A percentile compares a stretch with the other conserved stretches of the same genome.
Conservation (phyloP, 2,888 invertebrate genomes). For the Coleophora flavipennella region DNA sequence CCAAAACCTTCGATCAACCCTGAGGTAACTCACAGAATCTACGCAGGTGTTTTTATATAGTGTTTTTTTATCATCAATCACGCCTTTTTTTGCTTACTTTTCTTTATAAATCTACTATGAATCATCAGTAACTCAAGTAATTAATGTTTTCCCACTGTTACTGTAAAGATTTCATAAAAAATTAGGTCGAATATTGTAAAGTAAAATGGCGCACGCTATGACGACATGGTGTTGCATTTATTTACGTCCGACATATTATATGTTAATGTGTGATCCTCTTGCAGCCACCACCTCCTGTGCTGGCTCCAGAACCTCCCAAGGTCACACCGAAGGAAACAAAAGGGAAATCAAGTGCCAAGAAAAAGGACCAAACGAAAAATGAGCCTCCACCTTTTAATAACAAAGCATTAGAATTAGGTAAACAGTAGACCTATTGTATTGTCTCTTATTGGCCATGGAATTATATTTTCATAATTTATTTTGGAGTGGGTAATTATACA, state of each 20-base stretch:
- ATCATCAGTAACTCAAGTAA: too few species aligned
- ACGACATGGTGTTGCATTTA: background rate
- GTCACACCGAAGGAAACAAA: conserved; percentile 29
- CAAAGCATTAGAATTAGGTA: conserved; percentile 53
- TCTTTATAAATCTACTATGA: too few species aligned
- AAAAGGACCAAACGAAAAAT: conserved; percentile 26
- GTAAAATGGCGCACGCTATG: conserved; percentile 6
- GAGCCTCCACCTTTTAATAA: conserved; percentile 38
- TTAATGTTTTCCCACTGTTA: too few species aligned
- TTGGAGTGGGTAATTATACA: too few species aligned
- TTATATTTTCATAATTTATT: too few species aligned
- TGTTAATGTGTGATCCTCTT: background rate
- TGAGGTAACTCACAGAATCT: conserved; percentile 43
- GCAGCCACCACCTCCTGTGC: conserved; percentile 30
- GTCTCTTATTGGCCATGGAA: too few species aligned
- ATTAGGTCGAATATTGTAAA: background rate
- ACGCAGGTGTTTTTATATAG: conserved; percentile 20
- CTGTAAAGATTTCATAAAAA: too few species aligned
- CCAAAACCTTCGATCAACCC: conserved; percentile 37
- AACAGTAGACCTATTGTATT: conserved; percentile 3
- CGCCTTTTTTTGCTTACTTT: too few species aligned
- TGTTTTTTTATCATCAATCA: conserved; percentile 6
- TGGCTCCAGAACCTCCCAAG: conserved; percentile 25
- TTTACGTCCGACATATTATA: background rate
- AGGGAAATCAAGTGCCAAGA: conserved; percentile 30